Evolutionary conservation across 2,113 vertebrate species (phyloP).

Genomic region (Nesospiza acunhae): DNA sequence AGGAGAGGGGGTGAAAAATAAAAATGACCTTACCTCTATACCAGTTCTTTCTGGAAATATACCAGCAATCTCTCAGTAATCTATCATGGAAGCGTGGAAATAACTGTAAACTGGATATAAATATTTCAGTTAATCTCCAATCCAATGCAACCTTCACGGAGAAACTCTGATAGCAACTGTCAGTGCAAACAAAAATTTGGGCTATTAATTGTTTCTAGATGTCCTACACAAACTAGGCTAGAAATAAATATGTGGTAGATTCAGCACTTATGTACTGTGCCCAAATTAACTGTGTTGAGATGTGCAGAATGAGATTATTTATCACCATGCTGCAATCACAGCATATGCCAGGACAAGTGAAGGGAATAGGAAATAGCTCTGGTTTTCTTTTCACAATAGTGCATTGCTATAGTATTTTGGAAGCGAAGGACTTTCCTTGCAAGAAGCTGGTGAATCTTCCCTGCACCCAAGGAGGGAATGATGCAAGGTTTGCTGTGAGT

Average conservation of each 20-base stretch:
- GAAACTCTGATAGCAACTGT: neutral
- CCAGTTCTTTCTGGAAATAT: conserved; percentile 72
- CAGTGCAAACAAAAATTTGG: neutral
- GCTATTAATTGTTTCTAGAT: neutral
- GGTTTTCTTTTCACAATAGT: neutral
- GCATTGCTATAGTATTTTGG: neutral
- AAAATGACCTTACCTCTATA: conserved; percentile 63
- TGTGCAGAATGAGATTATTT: neutral
- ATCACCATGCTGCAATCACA: neutral
- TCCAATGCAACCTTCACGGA: neutral
- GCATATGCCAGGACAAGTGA: neutral
- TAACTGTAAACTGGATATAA: conserved; percentile 51
- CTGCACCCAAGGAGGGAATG: neutral
- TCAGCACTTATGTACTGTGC: neutral
- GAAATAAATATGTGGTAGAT: neutral
- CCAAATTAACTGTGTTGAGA: neutral
- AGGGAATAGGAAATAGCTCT: neutral
- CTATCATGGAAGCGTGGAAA: conserved; percentile 49
- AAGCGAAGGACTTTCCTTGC: neutral
- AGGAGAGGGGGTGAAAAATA: neutral
- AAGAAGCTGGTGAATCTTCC: neutral
- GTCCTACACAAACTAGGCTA: neutral
- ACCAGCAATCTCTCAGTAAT: conserved; percentile 65
- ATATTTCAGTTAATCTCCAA: conserved; percentile 9
- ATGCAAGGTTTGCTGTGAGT: neutral